phyloP scores from a whole-genome alignment of 2,113 vertebrate genomes.

The Panthera leo region DNA sequence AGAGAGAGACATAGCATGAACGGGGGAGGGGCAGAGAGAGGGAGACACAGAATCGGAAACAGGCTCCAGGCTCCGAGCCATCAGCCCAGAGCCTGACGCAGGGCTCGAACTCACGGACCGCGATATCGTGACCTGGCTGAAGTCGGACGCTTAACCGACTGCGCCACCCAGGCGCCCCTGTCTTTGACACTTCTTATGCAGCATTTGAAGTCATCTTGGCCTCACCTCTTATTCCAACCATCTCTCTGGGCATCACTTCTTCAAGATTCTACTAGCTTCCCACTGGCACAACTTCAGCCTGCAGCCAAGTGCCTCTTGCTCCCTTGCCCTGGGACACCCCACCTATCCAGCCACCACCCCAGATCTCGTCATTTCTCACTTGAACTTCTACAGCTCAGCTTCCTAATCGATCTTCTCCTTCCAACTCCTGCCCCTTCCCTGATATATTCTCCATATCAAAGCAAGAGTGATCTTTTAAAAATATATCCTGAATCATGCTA shows the following conservation, averaged over 20 bases:
- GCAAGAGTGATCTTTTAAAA: neutral
- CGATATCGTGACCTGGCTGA: no score
- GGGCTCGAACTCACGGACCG: no score
- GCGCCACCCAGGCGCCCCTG: no score
- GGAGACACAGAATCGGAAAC: no score
- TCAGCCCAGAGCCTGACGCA: no score
- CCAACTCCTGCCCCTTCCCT: neutral
- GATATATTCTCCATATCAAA: neutral
- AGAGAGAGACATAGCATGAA: no score
- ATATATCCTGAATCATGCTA: neutral
- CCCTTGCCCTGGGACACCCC: neutral
- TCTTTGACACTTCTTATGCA: neutral
- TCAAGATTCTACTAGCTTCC: neutral
- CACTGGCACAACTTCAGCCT: neutral
- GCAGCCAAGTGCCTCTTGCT: neutral
- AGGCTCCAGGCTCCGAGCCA: no score
- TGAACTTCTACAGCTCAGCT: neutral
- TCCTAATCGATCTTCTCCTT: neutral
- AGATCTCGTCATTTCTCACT: neutral
- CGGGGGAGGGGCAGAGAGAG: no score
- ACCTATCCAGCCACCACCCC: neutral
- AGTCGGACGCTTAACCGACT: no score
- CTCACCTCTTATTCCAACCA: neutral
- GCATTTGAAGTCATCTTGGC: neutral
- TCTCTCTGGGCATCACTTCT: neutral